Percentiles rank a stretch among this genome's conserved stretches.
phyloP scores from a whole-genome alignment of 2,797 vertebrate species.

The Hyperoplus immaculatus region DNA sequence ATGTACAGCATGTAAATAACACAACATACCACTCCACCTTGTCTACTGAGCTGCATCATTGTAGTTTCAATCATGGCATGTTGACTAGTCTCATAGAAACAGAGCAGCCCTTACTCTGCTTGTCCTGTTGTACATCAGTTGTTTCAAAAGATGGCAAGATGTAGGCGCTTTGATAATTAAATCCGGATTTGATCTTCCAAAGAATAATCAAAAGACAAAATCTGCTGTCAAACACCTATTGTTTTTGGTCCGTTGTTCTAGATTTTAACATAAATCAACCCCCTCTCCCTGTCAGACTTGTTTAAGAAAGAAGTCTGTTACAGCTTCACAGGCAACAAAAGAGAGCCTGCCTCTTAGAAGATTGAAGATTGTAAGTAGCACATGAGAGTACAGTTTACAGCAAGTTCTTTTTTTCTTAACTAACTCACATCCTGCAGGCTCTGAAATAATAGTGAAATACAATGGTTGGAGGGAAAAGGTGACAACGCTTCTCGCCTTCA shows the following conservation, averaged over 20 bases:
- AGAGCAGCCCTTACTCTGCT: neutral
- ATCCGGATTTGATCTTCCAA: conserved; percentile 7
- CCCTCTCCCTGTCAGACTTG: conserved; percentile 19
- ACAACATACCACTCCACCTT: conserved; percentile 43
- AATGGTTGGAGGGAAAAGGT: conserved; percentile 15
- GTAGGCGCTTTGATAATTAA: conserved; percentile 34
- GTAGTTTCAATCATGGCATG: conserved; percentile 32
- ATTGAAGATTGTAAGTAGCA: conserved; percentile 9
- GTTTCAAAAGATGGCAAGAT: conserved; percentile 28
- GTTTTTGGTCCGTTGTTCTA: conserved; percentile 32
- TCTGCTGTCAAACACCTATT: conserved; percentile 40
- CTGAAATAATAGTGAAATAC: neutral
- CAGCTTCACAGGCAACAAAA: conserved; percentile 32
- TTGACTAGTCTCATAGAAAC: conserved; percentile 22
- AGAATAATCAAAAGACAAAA: conserved; percentile 37
- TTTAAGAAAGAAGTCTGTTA: conserved; percentile 15
- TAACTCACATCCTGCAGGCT: conserved; percentile 10
- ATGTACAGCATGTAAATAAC: conserved; percentile 58
- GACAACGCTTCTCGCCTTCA: conserved; percentile 13
- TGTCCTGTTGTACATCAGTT: conserved; percentile 15
- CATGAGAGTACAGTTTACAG: conserved; percentile 33
- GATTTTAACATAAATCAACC: conserved; percentile 47
- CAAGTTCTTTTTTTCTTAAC: conserved; percentile 5
- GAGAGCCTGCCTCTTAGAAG: conserved; percentile 20
- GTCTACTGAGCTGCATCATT: conserved; percentile 46